phyloP scores from a whole-genome alignment of 1,140 invertebrate genomes.

The Caenorhabditis elegans region DNA sequence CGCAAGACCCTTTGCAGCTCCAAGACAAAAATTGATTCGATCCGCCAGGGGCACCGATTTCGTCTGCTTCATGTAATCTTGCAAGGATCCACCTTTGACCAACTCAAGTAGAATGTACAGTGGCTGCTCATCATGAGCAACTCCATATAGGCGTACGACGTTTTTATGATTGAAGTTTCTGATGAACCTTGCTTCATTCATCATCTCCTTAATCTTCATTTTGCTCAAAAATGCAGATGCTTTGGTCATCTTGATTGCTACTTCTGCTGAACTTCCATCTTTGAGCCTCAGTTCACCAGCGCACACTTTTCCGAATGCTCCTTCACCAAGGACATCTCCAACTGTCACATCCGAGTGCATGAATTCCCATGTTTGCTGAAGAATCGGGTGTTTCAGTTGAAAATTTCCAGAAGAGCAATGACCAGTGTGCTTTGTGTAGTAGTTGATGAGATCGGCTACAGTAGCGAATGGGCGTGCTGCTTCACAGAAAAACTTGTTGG shows the following conservation, averaged over 20 bases:
- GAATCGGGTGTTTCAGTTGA: no score
- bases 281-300: not conserved
- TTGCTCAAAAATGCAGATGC: not conserved
- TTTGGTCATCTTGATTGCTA: not conserved
- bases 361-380: not conserved
- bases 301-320: not conserved
- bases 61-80: no score
- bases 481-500: not conserved
- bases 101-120: slow-evolving; percentile 41
- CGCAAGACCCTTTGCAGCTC: not conserved
- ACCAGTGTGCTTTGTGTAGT: no score
- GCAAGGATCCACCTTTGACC: slow-evolving; percentile 43
- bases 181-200: slow-evolving; percentile 38
- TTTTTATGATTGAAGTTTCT: slow-evolving; percentile 30
- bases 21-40: no score
- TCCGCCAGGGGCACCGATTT: no score
- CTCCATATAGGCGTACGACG: slow-evolving; percentile 43
- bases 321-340: not conserved
- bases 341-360: not conserved
- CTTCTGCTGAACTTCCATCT: not conserved
- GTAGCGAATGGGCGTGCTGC: not conserved
- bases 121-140: slow-evolving; percentile 39
- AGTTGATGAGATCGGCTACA: not conserved
- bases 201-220: no score
- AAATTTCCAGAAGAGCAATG: not conserved